Evolutionary conservation across 2,113 vertebrate genomes (phyloP).

Genomic region (Prinia subflava): DNA sequence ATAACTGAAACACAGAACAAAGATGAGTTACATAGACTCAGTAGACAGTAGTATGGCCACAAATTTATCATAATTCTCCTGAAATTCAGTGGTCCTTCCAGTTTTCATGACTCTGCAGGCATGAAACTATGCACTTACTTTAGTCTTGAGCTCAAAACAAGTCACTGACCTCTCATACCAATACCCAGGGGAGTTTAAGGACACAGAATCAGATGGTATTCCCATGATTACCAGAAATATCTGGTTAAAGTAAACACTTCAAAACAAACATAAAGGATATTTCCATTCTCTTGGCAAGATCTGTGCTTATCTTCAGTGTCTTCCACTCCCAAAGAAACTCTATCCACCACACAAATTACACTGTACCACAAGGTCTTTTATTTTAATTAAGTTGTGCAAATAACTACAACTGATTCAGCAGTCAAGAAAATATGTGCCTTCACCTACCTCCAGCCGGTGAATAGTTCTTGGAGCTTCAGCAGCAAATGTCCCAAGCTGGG

Average conservation of each 20-base stretch:
- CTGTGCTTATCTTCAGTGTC: background rate
- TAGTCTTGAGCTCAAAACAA: too few species aligned
- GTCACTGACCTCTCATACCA: background rate
- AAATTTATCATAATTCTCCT: background rate
- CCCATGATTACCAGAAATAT: background rate
- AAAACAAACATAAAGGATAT: background rate
- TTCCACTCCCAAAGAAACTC: background rate
- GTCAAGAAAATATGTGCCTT: background rate
- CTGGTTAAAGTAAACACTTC: background rate
- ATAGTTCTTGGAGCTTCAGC: background rate
- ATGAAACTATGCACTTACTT: background rate
- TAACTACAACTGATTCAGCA: background rate
- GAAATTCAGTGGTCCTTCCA: background rate
- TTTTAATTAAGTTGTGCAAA: background rate
- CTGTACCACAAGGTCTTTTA: background rate
- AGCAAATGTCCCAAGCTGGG: background rate
- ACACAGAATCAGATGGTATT: background rate
- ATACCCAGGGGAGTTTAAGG: background rate
- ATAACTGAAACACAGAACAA: background rate
- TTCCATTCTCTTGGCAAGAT: background rate
- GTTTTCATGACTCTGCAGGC: background rate
- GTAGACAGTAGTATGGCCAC: background rate
- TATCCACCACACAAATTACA: background rate
- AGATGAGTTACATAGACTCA: background rate
- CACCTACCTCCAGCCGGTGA: background rate